Conservation (phyloP, 1,140 invertebrate genomes). For the Sipha flava region DNA sequence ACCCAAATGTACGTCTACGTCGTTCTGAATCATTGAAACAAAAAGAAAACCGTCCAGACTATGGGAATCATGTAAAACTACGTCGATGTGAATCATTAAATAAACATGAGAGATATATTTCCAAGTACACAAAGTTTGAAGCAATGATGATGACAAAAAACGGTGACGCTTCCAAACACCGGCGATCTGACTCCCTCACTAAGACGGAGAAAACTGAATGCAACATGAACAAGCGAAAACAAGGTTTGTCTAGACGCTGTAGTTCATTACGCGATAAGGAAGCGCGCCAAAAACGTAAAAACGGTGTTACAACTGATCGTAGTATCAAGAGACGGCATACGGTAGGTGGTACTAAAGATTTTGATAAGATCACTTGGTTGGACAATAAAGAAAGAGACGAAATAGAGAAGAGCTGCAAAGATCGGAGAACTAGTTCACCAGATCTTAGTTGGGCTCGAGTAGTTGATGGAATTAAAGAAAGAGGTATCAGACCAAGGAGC, state of each 20-base stretch:
- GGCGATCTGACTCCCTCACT: slow-evolving; percentile 59
- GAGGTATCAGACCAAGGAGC: slow-evolving; percentile 51
- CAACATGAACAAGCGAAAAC: slow-evolving; percentile 63
- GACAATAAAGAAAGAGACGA: slow-evolving; percentile 50
- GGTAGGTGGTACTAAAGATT: slow-evolving; percentile 81
- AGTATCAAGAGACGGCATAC: slow-evolving; percentile 78
- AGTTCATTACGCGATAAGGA: slow-evolving; percentile 39
- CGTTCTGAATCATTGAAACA: slow-evolving; percentile 56
- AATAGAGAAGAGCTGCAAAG: slow-evolving; percentile 47
- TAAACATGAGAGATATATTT: slow-evolving; percentile 40
- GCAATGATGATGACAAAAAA: slow-evolving; percentile 34
- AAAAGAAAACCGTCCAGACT: slow-evolving; percentile 43
- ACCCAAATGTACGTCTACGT: slow-evolving; percentile 42
- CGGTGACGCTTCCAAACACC: slow-evolving; percentile 45
- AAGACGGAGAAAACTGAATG: slow-evolving; percentile 75
- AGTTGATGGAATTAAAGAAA: slow-evolving; percentile 48
- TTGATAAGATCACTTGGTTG: slow-evolving; percentile 57
- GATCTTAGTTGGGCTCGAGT: slow-evolving; percentile 50
- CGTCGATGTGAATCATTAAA: slow-evolving; percentile 46
- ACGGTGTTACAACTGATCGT: slow-evolving; percentile 52
- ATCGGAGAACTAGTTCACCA: slow-evolving; percentile 54
- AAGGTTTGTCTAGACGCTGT: slow-evolving; percentile 44
- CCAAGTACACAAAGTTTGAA: slow-evolving; percentile 34
- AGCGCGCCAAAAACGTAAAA: slow-evolving; percentile 61
- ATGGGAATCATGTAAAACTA: slow-evolving; percentile 34